A percentile compares a stretch with the other conserved stretches of the same genome.
These are phyloP conservation scores for Sabellastarte sp. DNA, from an alignment of 2,888 invertebrate genomes.

Conservation along the genomic window DNA sequence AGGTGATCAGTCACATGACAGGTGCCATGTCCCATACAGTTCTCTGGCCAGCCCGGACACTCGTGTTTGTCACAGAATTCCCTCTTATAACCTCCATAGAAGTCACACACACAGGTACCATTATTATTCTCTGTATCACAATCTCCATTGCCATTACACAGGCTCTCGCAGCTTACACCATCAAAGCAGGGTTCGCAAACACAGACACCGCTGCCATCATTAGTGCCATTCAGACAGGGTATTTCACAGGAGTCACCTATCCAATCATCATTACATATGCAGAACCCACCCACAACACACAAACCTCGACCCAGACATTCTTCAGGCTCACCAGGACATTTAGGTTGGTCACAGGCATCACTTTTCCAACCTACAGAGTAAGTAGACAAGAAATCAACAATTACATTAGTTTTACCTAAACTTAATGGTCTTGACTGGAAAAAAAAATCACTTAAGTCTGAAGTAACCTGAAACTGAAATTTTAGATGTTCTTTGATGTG, in stretches of 20 bases:
- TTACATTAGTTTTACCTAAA: too few relatives aligned
- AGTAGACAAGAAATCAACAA: too few relatives aligned
- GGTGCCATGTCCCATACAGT: slow-evolving; percentile 35
- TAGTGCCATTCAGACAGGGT: slow-evolving; percentile 38
- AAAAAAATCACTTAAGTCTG: too few relatives aligned
- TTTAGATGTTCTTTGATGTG: too few relatives aligned
- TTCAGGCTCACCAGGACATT: slow-evolving; percentile 34
- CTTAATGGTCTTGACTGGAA: too few relatives aligned
- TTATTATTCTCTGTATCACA: slow-evolving; percentile 31
- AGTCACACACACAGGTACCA: slow-evolving; percentile 38
- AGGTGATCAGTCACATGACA: slow-evolving; percentile 31
- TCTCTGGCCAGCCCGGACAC: slow-evolving; percentile 42
- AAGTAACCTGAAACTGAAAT: too few relatives aligned
- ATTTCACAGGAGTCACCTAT: slow-evolving; percentile 34
- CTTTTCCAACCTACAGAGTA: too few relatives aligned
- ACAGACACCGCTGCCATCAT: slow-evolving; percentile 29
- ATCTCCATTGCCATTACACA: slow-evolving; percentile 33
- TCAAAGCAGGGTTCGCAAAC: slow-evolving; percentile 30
- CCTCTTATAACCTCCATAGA: slow-evolving; percentile 35
- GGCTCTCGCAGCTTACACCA: slow-evolving; percentile 35
- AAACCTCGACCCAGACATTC: slow-evolving; percentile 39
- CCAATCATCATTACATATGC: slow-evolving; percentile 31
- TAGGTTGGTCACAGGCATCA: slow-evolving; percentile 32
- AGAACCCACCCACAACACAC: too few relatives aligned
- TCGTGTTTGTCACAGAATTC: slow-evolving; percentile 32